phyloP scores from a whole-genome alignment of 1,140 invertebrate genomes.

The Solenopsis fugax region DNA sequence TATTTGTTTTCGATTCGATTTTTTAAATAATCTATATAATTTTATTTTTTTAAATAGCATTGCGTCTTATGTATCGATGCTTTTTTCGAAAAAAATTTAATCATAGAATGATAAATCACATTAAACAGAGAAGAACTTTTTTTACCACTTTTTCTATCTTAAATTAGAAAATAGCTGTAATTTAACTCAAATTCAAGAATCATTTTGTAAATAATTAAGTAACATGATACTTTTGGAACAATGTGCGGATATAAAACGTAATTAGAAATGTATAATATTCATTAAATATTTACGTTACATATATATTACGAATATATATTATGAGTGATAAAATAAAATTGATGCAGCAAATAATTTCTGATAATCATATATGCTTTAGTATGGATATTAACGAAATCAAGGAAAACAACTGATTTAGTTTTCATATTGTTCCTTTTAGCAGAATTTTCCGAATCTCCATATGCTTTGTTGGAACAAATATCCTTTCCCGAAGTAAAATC shows the following conservation, averaged over 20 bases:
- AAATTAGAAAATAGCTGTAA: not conserved
- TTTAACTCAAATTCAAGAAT: too few relatives aligned
- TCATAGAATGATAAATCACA: not conserved
- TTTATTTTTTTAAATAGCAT: too few relatives aligned
- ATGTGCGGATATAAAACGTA: not conserved
- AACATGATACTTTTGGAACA: not conserved
- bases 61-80: too few relatives aligned
- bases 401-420: slow-evolving; percentile 25
- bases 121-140: not conserved
- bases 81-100: not conserved
- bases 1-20: too few relatives aligned
- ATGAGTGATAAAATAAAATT: too few relatives aligned
- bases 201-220: not conserved
- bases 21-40: too few relatives aligned
- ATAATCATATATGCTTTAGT: slow-evolving; percentile 32
- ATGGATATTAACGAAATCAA: slow-evolving; percentile 33
- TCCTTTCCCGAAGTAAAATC: slow-evolving; percentile 6
- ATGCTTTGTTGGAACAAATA: slow-evolving; percentile 16
- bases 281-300: not conserved
- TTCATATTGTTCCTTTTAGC: slow-evolving; percentile 10
- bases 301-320: too few relatives aligned
- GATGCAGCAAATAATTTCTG: slow-evolving; percentile 25
- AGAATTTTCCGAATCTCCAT: not conserved
- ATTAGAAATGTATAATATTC: not conserved
- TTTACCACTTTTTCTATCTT: not conserved